Conservation (phyloP, 2,797 vertebrate species). For the Oreonectes daqikongensis region DNA sequence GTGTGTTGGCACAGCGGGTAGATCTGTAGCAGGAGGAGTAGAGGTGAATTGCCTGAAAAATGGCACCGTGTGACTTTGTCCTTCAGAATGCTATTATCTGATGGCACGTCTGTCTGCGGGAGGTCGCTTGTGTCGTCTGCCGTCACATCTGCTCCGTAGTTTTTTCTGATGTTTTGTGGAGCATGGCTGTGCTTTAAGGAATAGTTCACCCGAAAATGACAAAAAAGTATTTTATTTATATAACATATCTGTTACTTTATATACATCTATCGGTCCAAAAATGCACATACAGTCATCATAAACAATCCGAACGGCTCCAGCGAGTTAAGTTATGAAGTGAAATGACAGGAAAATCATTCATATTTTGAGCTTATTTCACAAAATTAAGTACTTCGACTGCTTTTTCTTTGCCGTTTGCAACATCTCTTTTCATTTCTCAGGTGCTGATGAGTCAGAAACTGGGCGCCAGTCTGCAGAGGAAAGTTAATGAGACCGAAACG, state of each 20-base stretch:
- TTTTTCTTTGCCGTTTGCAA: neutral
- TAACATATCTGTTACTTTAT: no score
- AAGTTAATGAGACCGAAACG: conserved; percentile 84
- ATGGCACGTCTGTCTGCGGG: conserved; percentile 1
- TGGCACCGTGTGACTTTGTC: conserved; percentile 37
- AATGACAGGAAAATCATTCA: no score
- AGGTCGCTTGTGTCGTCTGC: neutral
- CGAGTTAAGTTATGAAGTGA: no score
- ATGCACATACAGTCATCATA: no score
- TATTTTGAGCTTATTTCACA: no score
- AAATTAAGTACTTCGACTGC: conserved; percentile 2
- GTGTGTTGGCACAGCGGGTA: neutral
- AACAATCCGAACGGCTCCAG: no score
- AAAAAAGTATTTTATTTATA: no score
- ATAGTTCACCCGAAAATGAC: no score
- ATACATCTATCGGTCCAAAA: no score
- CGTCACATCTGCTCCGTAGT: neutral
- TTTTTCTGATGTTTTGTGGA: neutral
- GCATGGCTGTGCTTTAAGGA: neutral
- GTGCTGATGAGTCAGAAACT: conserved; percentile 85
- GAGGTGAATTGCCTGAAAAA: neutral
- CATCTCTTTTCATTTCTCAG: conserved; percentile 68
- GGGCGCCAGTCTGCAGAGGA: conserved; percentile 82
- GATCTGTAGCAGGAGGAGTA: neutral
- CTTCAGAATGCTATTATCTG: conserved; percentile 31